These are phyloP conservation scores for Cartodere bifasciata DNA, from an alignment of 2,888 invertebrate species.

Conservation along the genomic window DNA sequence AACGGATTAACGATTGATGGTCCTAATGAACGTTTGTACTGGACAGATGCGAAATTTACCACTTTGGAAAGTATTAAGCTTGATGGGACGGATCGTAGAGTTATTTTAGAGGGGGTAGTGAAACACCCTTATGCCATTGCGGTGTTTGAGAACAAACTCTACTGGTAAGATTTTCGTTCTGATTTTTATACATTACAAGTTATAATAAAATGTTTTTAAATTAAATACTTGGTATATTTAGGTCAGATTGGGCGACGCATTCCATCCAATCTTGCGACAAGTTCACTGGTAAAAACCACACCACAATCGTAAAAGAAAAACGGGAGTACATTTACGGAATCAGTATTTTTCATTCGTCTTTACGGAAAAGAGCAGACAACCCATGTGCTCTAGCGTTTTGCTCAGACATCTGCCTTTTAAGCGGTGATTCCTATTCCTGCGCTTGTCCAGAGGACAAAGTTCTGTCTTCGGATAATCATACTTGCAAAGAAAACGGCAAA, in stretches of 20 bases:
- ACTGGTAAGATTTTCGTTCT: no score
- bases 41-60: conserved; percentile 67
- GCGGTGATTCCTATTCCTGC: conserved; percentile 47
- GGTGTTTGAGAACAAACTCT: conserved; percentile 71
- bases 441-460: conserved; percentile 65
- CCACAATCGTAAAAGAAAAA: conserved; percentile 40
- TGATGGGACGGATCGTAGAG: conserved; percentile 53
- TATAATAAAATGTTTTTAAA: no score
- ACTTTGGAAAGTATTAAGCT: conserved; percentile 52
- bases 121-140: conserved; percentile 67
- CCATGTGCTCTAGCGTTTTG: conserved; percentile 54
- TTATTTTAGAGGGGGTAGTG: conserved; percentile 42
- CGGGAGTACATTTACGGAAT: conserved; percentile 47
- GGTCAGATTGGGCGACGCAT: conserved; percentile 72
- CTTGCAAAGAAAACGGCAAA: conserved; percentile 39
- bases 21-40: conserved; percentile 69
- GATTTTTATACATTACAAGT: no score
- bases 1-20: conserved; percentile 78
- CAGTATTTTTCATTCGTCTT: conserved; percentile 60
- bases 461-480: conserved; percentile 40
- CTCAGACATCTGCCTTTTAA: conserved; percentile 65
- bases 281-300: conserved; percentile 52
- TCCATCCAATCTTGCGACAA: conserved; percentile 69
- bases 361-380: conserved; percentile 41
- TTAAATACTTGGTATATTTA: no score